A percentile compares a stretch with the other conserved stretches of the same genome.
Evolutionary conservation across 2,797 vertebrate species (phyloP).

Genomic region (Limosa lapponica): DNA sequence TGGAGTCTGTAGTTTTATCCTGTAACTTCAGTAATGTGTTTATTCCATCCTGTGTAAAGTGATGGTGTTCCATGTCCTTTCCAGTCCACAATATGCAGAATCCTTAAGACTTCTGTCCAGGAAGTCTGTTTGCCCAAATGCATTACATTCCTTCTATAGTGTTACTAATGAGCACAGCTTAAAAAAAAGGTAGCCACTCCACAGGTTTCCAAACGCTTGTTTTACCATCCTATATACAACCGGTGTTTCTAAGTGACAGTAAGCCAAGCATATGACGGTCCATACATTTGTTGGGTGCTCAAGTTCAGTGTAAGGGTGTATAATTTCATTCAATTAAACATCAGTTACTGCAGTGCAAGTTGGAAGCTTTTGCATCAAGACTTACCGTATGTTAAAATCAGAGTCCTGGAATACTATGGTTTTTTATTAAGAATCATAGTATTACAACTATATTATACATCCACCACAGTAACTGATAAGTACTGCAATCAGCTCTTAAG

Average conservation of each 20-base stretch:
- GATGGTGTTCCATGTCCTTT: slow-evolving; percentile 68
- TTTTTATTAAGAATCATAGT: slow-evolving; percentile 53
- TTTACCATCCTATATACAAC: background rate
- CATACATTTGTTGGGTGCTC: slow-evolving; percentile 38
- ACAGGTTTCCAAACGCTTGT: slow-evolving; percentile 33
- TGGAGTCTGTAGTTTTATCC: slow-evolving; percentile 62
- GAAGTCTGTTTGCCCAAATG: slow-evolving; percentile 60
- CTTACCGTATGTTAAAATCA: slow-evolving; percentile 71
- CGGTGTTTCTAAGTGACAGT: slow-evolving; percentile 20
- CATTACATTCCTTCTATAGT: slow-evolving; percentile 34
- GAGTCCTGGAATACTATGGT: slow-evolving; percentile 47
- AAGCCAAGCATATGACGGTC: slow-evolving; percentile 47
- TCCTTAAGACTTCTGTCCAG: slow-evolving; percentile 70
- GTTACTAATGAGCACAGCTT: slow-evolving; percentile 49
- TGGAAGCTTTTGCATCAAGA: slow-evolving; percentile 35
- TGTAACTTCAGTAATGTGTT: slow-evolving; percentile 44
- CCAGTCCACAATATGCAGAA: slow-evolving; percentile 60
- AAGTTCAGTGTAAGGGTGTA: slow-evolving; percentile 17
- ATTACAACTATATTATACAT: slow-evolving; percentile 9
- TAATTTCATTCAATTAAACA: slow-evolving; percentile 15
- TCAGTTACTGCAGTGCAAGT: slow-evolving; percentile 76
- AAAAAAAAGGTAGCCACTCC: slow-evolving; percentile 37
- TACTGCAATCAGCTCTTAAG: slow-evolving; percentile 55
- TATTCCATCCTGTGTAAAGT: slow-evolving; percentile 47
- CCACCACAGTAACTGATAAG: slow-evolving; percentile 74